Base-by-base conservation (phyloP, 2,888 invertebrate genomes). In the Celastrina argiolus region DNA sequence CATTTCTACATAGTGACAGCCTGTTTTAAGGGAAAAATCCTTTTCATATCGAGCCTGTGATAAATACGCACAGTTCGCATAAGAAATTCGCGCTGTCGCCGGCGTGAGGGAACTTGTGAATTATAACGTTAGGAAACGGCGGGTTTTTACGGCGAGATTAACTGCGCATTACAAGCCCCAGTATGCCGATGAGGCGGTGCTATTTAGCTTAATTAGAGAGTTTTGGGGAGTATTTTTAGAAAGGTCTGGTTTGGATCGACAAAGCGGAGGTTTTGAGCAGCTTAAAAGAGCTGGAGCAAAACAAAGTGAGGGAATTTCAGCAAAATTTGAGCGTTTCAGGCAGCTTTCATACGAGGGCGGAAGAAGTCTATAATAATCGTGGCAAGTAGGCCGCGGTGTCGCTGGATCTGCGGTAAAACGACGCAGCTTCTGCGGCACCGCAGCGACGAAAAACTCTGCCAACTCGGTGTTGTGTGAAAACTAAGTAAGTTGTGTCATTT, bases 81-180 rank as follows among this genome's bases (percentile, higher is more conserved):
- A 85, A 87, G 82, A 85, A 83, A 88, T 84, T 85, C 85, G 83
- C 81, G 22, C 1, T 82, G 83, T 83, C 81, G 78, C 78, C 78
- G 78, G 80, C 82, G 78, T 74, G 70, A 75, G 79, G 81, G 79
- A 80, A 77, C 75, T 74, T 74, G 81, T 87, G 85, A 87, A 86
- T 88, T 85, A 87, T 84, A 85, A 84, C 85, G 81, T 84, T 80
- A 78, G 76, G 79, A 78, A 78, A 79, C 76, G 78, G 78, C 78
- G 84, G 87, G 80, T 86, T 87, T 86, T 87, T 87, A 78, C 79
- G 80, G 79, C 74, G 80, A 86, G 85, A 87, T 86, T 87, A 87
- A 84, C 84, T 84, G 83, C 83, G 84, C 86, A 83, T 84, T 86
- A 87, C 84, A 85, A 83, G 83, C 79, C 75, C 76, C 83, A 87